Evolutionary conservation across 2,888 invertebrate genomes (phyloP).

Genomic region (Polydrusus tereticollis): DNA sequence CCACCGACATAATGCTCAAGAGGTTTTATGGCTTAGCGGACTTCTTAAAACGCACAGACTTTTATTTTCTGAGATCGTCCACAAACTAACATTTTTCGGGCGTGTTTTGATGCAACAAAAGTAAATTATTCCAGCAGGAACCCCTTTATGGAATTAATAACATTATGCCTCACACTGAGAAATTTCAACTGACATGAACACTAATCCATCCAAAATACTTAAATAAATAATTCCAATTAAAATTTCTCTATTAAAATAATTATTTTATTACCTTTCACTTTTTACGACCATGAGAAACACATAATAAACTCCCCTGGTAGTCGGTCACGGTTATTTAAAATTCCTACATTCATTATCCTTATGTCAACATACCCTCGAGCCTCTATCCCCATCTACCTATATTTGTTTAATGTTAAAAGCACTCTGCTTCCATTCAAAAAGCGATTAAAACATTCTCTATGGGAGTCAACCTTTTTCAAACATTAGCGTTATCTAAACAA

Average conservation of each 20-base stretch:
- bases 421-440: slow-evolving; percentile 45
- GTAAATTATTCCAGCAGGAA: too few relatives aligned
- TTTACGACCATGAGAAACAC: not conserved
- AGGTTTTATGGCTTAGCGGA: too few relatives aligned
- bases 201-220: too few relatives aligned
- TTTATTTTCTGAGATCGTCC: too few relatives aligned
- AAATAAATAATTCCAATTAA: not conserved
- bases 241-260: not conserved
- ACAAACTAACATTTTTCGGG: too few relatives aligned
- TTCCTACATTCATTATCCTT: slow-evolving; percentile 39
- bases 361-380: slow-evolving; percentile 44
- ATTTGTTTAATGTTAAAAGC: slow-evolving; percentile 45
- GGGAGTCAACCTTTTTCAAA: slow-evolving; percentile 50
- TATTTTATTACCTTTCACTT: not conserved
- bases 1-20: too few relatives aligned
- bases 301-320: slow-evolving; percentile 23
- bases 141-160: too few relatives aligned
- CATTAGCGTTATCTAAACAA: slow-evolving; percentile 47
- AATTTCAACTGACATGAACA: too few relatives aligned
- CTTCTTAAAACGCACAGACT: too few relatives aligned
- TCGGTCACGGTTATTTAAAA: not conserved
- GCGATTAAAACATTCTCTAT: slow-evolving; percentile 47
- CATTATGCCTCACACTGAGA: too few relatives aligned
- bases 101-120: too few relatives aligned
- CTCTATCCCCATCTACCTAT: slow-evolving; percentile 35